Evolutionary conservation across 2,888 invertebrate genomes (phyloP).

Genomic region (Eupeodes latifasciatus): DNA sequence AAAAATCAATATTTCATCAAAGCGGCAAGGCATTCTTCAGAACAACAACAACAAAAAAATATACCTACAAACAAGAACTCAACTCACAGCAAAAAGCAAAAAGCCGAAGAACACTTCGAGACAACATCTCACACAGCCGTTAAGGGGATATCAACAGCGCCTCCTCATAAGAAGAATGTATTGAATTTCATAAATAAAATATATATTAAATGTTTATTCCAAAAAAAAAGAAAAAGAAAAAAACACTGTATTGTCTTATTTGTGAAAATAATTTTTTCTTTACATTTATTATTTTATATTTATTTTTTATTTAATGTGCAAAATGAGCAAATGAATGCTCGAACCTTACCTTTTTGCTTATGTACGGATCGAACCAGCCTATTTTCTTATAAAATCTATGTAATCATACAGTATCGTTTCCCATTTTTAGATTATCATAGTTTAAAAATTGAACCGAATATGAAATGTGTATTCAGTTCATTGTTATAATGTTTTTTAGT

Average conservation of each 20-base stretch:
- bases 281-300: conserved; percentile 61
- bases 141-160: conserved; percentile 48
- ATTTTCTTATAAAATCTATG: conserved; percentile 45
- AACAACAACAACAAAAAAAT: background rate
- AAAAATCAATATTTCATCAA: conserved; percentile 39
- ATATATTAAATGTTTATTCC: conserved; percentile 80
- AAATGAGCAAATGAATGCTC: conserved; percentile 47
- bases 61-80: background rate
- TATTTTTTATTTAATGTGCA: conserved; percentile 60
- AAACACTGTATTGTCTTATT: conserved; percentile 80
- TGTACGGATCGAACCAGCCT: conserved; percentile 42
- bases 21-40: conserved; percentile 49
- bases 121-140: conserved; percentile 18
- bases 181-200: conserved; percentile 82
- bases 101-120: background rate
- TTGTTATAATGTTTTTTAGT: conserved; percentile 35
- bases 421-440: conserved; percentile 33
- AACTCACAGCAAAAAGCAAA: background rate
- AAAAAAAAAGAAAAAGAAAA: conserved; percentile 79
- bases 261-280: conserved; percentile 77
- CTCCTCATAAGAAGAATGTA: conserved; percentile 82
- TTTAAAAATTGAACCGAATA: conserved; percentile 52
- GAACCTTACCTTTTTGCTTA: conserved; percentile 37
- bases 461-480: conserved; percentile 49
- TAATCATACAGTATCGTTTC: conserved; percentile 31